A percentile compares a stretch with the other conserved stretches of the same genome.
Conservation (phyloP, 2,797 vertebrate species). For the Poecilia gillii region DNA sequence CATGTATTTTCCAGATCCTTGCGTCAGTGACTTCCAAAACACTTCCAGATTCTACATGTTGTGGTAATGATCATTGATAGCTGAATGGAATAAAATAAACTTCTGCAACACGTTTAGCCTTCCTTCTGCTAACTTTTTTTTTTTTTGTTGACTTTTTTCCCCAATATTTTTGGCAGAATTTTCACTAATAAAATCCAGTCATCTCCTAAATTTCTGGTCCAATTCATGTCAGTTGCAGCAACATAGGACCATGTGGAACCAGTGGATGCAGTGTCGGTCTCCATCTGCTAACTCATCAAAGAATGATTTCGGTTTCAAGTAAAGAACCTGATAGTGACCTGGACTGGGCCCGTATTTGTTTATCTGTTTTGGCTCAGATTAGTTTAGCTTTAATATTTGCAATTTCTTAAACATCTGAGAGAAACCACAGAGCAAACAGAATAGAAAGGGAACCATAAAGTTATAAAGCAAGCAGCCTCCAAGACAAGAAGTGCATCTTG, state of each 20-base stretch:
- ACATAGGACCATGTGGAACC: neutral
- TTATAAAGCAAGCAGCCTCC: slow-evolving; percentile 24
- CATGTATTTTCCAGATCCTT: neutral
- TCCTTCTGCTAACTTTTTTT: neutral
- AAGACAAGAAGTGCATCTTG: neutral
- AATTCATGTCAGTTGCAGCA: neutral
- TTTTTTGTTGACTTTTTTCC: neutral
- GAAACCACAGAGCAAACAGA: neutral
- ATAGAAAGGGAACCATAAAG: slow-evolving; percentile 5
- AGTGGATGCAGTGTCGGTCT: neutral
- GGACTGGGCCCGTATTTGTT: slow-evolving; percentile 36
- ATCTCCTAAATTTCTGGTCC: neutral
- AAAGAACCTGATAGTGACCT: neutral
- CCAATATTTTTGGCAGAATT: neutral
- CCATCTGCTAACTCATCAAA: neutral
- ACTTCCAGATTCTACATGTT: neutral
- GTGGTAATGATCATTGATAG: neutral
- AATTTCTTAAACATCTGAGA: slow-evolving; percentile 42
- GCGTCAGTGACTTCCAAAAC: neutral
- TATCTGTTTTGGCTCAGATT: slow-evolving; percentile 62
- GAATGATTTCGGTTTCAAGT: neutral
- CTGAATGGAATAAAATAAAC: neutral
- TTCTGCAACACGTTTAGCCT: neutral
- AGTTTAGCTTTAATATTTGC: slow-evolving; percentile 40
- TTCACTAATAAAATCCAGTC: neutral